phyloP scores from a whole-genome alignment of 2,797 vertebrate species.

The Catharus ustulatus region DNA sequence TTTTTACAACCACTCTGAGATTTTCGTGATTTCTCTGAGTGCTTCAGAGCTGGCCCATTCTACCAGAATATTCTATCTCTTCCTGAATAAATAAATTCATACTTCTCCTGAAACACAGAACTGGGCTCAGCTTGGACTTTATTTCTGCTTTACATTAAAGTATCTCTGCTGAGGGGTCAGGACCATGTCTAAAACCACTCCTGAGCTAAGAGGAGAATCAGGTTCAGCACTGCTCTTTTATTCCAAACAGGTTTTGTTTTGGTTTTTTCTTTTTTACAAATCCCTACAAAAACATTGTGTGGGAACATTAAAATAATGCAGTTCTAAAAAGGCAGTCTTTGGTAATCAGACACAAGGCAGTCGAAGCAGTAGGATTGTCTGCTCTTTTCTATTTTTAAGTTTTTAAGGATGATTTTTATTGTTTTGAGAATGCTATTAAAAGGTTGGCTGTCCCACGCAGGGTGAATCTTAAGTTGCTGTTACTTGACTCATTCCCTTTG shows the following conservation, averaged over 20 bases:
- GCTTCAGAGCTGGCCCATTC: background rate
- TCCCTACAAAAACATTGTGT: background rate
- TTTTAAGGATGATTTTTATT: slow-evolving; percentile 12
- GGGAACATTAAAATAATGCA: background rate
- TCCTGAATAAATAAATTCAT: background rate
- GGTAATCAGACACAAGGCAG: background rate
- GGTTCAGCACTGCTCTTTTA: background rate
- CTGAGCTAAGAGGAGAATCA: background rate
- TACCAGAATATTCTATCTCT: background rate
- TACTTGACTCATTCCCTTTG: background rate
- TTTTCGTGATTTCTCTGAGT: background rate
- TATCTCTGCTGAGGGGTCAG: background rate
- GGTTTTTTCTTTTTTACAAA: background rate
- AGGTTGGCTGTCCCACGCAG: background rate
- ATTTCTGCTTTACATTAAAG: background rate
- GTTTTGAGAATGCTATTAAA: background rate
- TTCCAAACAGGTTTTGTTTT: background rate
- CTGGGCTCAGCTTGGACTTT: background rate
- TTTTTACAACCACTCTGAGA: slow-evolving; percentile 29
- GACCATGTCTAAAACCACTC: background rate
- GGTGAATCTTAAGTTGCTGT: background rate
- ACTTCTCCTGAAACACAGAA: background rate
- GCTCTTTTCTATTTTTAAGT: background rate
- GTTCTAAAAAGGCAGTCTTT: background rate
- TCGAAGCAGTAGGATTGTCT: background rate